Evolutionary conservation across 2,113 vertebrate species (phyloP), one percentile per base, ranked within the genome.

Genomic region (Rhabdomys dilectus): DNA sequence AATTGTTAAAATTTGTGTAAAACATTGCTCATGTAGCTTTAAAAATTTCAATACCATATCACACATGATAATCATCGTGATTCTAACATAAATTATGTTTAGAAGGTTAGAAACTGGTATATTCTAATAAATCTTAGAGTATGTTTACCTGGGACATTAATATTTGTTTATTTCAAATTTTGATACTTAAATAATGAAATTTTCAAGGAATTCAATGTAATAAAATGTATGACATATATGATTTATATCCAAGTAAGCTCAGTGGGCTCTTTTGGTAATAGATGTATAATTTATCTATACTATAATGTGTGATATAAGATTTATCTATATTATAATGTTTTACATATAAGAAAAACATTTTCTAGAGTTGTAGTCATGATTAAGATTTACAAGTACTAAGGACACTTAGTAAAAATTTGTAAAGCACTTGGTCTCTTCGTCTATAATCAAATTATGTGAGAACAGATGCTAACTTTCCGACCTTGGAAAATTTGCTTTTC

Each of bases 1-100:
- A 94, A 78, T 5, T 7, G 70, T 34, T 92, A 16, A 58, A 78
- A 4, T 90, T 92, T 95, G 85, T 96, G 88, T 96, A 64, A 92
- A 12, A 4, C 94, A 7, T 60, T 95, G 60, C 72, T 53, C 80
- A 87, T 89, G n/a, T 78, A 75, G 84, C 19, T 58, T 80, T 96
- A 56, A 15, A 0, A 58, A 39, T 56, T 13, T 87, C 56, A 91
- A 56, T 17, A 45, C 2, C 1, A 15, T 60, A 75, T 89, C 39
- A 88, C 4, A 95, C 26, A 85, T 73, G 9, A 0, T 92, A 36
- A 36, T 92, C 80, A 73, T 24, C 45, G 64, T 13, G 11, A 89
- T 75, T 88, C 2, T 91, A 89, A 31, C 12, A 82, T 80, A 24
- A 88, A 62, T 80, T 88, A 51, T 45, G 87, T 82, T 1, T 12